phyloP scores from a whole-genome alignment of 1,140 invertebrate species.

The Anastrepha obliqua region DNA sequence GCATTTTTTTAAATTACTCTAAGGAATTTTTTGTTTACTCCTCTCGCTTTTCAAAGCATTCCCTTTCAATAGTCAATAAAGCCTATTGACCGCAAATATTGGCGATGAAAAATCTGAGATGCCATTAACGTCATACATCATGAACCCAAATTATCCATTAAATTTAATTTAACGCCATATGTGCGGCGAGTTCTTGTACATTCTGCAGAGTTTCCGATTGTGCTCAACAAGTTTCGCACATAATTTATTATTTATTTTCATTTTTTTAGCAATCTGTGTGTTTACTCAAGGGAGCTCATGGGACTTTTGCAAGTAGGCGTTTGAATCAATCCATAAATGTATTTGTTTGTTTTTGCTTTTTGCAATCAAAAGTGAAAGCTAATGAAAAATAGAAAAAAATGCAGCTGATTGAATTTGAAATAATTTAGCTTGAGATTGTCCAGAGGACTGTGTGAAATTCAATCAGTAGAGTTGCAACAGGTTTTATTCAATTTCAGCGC shows the following conservation, averaged over 20 bases:
- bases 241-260: neutral
- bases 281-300: neutral
- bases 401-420: too few relatives aligned
- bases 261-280: neutral
- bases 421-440: too few relatives aligned
- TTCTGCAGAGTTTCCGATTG: neutral
- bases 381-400: too few relatives aligned
- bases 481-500: too few relatives aligned
- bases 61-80: neutral
- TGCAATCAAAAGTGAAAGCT: too few relatives aligned
- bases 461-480: too few relatives aligned
- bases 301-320: too few relatives aligned
- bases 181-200: neutral
- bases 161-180: conserved; percentile 21
- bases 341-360: too few relatives aligned
- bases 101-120: neutral
- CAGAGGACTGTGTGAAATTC: too few relatives aligned
- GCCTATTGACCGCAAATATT: conserved; percentile 27
- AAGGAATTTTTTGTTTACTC: neutral
- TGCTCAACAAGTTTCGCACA: neutral
- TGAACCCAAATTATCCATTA: conserved; percentile 8
- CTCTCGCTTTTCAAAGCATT: neutral
- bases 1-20: neutral
- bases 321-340: too few relatives aligned
- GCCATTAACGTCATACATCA: neutral